A percentile compares a stretch with the other conserved stretches of the same genome.
phyloP scores from a whole-genome alignment of 2,888 invertebrate genomes.

The Polietes domitor region DNA sequence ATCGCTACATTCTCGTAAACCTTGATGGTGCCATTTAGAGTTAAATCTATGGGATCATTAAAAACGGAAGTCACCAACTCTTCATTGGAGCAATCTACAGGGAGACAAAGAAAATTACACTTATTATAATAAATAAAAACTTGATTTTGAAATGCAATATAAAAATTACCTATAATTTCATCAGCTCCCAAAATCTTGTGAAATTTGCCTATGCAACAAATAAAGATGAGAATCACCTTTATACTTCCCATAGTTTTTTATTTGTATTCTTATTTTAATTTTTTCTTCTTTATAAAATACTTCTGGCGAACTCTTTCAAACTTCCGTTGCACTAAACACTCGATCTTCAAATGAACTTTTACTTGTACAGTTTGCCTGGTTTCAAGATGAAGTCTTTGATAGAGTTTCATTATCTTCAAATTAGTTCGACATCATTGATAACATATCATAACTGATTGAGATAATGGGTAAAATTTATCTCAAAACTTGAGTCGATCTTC shows the following conservation, averaged over 20 bases:
- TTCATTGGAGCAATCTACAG: slow-evolving; percentile 63
- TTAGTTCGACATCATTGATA: slow-evolving; percentile 55
- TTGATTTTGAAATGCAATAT: background rate
- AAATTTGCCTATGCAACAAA: background rate
- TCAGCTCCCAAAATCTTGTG: background rate
- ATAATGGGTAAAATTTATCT: slow-evolving; percentile 2
- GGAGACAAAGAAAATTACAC: background rate
- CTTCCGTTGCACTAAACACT: slow-evolving; percentile 10
- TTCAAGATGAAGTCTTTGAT: slow-evolving; percentile 46
- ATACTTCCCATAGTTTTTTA: background rate
- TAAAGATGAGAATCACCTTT: background rate
- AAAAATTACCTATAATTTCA: background rate
- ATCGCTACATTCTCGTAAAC: slow-evolving; percentile 67
- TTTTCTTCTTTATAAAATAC: background rate
- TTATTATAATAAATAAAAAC: background rate
- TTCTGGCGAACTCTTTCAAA: background rate
- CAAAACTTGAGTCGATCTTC: background rate
- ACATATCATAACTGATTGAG: slow-evolving; percentile 5
- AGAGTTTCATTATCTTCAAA: slow-evolving; percentile 52
- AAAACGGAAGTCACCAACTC: slow-evolving; percentile 65
- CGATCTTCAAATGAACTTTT: slow-evolving; percentile 31
- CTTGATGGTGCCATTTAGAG: slow-evolving; percentile 60
- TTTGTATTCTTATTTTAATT: slow-evolving; percentile 14
- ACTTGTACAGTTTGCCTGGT: background rate
- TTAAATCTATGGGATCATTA: slow-evolving; percentile 65